phyloP scores from a whole-genome alignment of 2,797 vertebrate genomes.

The Enteromius trimaculatus region DNA sequence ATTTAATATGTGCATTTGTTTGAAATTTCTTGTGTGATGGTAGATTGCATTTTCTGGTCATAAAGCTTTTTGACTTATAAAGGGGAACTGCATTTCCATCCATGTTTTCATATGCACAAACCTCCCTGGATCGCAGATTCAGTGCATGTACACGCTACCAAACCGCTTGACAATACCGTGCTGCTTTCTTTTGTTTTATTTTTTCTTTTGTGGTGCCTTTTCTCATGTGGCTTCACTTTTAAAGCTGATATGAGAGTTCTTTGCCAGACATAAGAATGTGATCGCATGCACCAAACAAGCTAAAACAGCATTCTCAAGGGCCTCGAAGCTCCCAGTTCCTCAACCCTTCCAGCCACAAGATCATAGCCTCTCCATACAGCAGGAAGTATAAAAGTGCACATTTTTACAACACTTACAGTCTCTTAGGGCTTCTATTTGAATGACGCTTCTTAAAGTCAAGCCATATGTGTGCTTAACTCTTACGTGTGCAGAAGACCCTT shows the following conservation, averaged over 20 bases:
- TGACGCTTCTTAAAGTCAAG: constrained; percentile 44
- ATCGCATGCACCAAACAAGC: constrained; percentile 66
- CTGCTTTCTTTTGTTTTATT: constrained; percentile 5
- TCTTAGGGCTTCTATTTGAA: constrained; percentile 48
- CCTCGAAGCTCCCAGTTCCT: constrained; percentile 60
- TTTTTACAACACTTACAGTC: constrained; percentile 56
- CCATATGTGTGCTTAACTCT: constrained; percentile 50
- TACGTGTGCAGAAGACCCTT: constrained; percentile 25
- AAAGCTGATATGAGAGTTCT: constrained; percentile 63
- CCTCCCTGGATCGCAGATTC: not conserved
- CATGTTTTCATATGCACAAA: constrained; percentile 5
- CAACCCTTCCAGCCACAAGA: constrained; percentile 55
- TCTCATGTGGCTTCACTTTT: constrained; percentile 26
- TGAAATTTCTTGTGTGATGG: not conserved
- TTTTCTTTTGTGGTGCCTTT: constrained; percentile 58
- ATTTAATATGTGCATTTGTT: not conserved
- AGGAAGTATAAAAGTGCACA: constrained; percentile 60
- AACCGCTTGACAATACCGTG: not conserved
- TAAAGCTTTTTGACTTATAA: not conserved
- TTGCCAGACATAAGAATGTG: constrained; percentile 70
- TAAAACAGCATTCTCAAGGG: constrained; percentile 73
- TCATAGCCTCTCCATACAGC: constrained; percentile 52
- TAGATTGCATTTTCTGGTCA: not conserved
- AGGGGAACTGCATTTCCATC: not conserved
- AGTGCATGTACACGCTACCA: not conserved